Evolutionary conservation across 2,797 vertebrate species (phyloP).

Genomic region (Podarcis siculus): DNA sequence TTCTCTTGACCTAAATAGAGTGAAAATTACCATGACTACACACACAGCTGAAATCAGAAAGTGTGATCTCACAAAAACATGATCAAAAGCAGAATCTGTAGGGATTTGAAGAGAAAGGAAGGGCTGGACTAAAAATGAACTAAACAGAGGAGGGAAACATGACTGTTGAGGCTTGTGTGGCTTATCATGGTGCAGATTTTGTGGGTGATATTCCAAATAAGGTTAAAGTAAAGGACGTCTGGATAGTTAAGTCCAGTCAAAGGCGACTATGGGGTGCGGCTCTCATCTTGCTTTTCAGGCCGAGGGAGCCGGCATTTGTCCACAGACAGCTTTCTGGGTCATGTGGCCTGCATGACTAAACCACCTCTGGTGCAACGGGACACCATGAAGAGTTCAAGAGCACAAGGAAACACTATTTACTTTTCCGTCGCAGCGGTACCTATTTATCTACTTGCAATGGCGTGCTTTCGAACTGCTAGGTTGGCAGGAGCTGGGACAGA

Average conservation of each 20-base stretch:
- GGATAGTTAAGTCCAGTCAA: too few relatives aligned
- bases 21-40: constrained; percentile 74
- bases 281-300: too few relatives aligned
- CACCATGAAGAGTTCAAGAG: too few relatives aligned
- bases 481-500: too few relatives aligned
- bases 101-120: constrained; percentile 69
- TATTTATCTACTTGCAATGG: too few relatives aligned
- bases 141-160: constrained; percentile 40
- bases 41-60: constrained; percentile 70
- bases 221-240: background rate
- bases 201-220: background rate
- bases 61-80: constrained; percentile 67
- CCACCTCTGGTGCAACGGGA: too few relatives aligned
- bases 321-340: too few relatives aligned
- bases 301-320: too few relatives aligned
- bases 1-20: constrained; percentile 72
- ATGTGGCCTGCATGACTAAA: too few relatives aligned
- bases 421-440: too few relatives aligned
- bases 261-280: too few relatives aligned
- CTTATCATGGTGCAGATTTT: background rate
- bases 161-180: background rate
- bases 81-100: constrained; percentile 70
- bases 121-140: constrained; percentile 59
- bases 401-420: background rate
- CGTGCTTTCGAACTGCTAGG: too few relatives aligned